These are phyloP conservation scores for Jordanella pulchra DNA, from an alignment of 2,797 vertebrate genomes.

Conservation along the genomic window DNA sequence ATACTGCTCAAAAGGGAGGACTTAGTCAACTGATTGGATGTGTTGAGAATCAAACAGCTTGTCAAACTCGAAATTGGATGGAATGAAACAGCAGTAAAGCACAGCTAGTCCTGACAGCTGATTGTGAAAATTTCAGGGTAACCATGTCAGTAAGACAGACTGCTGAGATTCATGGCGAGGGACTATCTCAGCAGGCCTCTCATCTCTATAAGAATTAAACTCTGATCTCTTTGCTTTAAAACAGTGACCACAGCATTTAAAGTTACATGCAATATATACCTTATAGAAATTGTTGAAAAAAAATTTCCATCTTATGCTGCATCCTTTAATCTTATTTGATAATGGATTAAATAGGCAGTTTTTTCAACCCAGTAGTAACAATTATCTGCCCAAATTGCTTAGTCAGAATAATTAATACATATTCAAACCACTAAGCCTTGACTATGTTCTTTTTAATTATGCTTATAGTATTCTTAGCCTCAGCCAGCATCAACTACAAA, in stretches of 20 bases:
- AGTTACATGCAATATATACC: neutral
- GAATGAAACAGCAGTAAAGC: constrained; percentile 18
- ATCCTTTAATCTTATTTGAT: neutral
- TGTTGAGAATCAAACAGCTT: constrained; percentile 26
- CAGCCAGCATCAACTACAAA: neutral
- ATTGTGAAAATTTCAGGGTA: constrained; percentile 20
- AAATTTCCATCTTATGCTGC: neutral
- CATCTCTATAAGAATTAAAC: neutral
- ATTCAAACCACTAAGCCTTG: neutral
- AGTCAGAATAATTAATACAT: neutral
- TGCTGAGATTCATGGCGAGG: constrained; percentile 11
- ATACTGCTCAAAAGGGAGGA: constrained; percentile 5
- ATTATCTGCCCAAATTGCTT: neutral
- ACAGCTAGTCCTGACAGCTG: constrained; percentile 12
- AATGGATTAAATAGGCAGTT: neutral
- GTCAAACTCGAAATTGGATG: constrained; percentile 12
- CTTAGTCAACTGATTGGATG: constrained; percentile 5
- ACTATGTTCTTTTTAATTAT: neutral
- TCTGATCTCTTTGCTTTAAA: constrained; percentile 7
- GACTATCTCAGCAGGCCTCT: constrained; percentile 7
- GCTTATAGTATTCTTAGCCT: neutral
- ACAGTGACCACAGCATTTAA: neutral
- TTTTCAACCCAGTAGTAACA: neutral
- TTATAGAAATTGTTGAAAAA: neutral
- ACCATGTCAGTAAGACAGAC: constrained; percentile 9